A percentile compares a stretch with the other conserved stretches of the same genome.
phyloP scores from a whole-genome alignment of 37 sponge, comb jelly and placozoan genomes.

The Haliclona indistincta region DNA sequence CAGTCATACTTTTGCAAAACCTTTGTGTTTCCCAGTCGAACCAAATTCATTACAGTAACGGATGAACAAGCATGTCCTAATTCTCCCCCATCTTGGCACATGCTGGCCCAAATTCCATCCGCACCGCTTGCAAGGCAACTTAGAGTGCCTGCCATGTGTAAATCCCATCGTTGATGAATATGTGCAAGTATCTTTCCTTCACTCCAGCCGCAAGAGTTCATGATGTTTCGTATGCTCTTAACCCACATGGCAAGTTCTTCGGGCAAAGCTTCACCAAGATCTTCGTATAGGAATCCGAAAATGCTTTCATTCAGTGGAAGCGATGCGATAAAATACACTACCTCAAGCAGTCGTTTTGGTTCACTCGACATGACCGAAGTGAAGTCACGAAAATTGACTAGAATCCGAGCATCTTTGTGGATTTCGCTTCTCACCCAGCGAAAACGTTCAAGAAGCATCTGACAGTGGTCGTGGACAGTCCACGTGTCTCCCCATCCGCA shows the following conservation, averaged over 20 bases:
- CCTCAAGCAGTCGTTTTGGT: constrained; percentile 54
- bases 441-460: constrained; percentile 55
- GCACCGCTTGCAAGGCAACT: constrained; percentile 78
- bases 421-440: constrained; percentile 52
- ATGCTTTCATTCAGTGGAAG: constrained; percentile 52
- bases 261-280: constrained; percentile 72
- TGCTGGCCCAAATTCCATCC: constrained; percentile 84
- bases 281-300: constrained; percentile 74
- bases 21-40: constrained; percentile 80
- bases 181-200: constrained; percentile 68
- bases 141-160: constrained; percentile 58
- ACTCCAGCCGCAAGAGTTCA: constrained; percentile 73
- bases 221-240: constrained; percentile 46
- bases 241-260: constrained; percentile 84
- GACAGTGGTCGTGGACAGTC: constrained; percentile 57
- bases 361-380: constrained; percentile 54
- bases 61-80: constrained; percentile 83
- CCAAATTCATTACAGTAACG: constrained; percentile 79
- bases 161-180: constrained; percentile 84
- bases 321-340: constrained; percentile 56
- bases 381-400: constrained; percentile 82
- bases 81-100: constrained; percentile 89
- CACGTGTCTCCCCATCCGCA: constrained; percentile 59
- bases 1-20: constrained; percentile 74
- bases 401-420: constrained; percentile 33